Conservation (phyloP, 2,797 vertebrate species). For the Basileuterus tristriatus region DNA sequence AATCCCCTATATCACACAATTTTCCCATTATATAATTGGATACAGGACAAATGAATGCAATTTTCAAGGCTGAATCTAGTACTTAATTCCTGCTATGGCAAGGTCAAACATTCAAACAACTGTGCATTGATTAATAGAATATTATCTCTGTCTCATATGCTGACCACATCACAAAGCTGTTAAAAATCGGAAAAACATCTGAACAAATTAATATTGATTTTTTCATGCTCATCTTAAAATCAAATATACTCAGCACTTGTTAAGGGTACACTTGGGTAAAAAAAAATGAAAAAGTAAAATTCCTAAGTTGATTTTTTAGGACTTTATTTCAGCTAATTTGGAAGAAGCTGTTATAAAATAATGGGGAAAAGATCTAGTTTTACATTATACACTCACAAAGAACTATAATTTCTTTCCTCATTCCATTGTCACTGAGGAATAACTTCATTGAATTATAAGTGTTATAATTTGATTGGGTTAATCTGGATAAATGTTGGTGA, state of each 20-base stretch:
- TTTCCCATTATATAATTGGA: not conserved
- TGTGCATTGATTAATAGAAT: not conserved
- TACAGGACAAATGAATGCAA: not conserved
- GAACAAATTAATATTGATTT: constrained; percentile 35
- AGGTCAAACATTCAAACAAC: not conserved
- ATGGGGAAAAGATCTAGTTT: not conserved
- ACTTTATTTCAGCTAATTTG: not conserved
- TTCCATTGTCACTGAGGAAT: not conserved
- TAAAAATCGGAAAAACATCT: not conserved
- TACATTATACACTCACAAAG: not conserved
- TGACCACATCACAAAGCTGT: not conserved
- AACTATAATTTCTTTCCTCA: not conserved
- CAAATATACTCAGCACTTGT: not conserved
- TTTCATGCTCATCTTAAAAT: not conserved
- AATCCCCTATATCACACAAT: not conserved
- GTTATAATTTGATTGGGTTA: not conserved
- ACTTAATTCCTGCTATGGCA: not conserved
- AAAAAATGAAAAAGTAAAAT: not conserved
- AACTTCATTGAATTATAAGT: not conserved
- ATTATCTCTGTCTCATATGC: not conserved
- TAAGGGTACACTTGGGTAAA: not conserved
- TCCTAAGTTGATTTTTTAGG: not conserved
- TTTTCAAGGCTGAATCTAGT: not conserved
- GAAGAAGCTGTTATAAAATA: not conserved
- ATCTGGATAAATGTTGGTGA: not conserved